Evolutionary conservation across 2,888 invertebrate genomes (phyloP).

Genomic region (Drosophila kanekoi): DNA sequence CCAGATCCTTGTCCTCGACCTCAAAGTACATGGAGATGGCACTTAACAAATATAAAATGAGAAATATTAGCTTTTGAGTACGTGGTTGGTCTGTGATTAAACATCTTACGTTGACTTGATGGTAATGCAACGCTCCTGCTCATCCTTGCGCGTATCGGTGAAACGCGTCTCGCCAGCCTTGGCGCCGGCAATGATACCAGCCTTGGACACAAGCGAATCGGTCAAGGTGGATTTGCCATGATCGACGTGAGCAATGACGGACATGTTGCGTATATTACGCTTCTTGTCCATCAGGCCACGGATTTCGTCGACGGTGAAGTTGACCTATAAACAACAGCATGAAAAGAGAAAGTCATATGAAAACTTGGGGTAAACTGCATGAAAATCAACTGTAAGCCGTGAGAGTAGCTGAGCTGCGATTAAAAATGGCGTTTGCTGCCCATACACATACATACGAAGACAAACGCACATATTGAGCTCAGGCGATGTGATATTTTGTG

Average conservation of each 20-base stretch:
- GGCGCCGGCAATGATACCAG: conserved; percentile 99
- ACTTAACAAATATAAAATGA: conserved; percentile 86
- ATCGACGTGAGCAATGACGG: conserved; percentile 99
- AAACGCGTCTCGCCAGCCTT: conserved; percentile 99
- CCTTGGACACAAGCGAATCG: conserved; percentile 99
- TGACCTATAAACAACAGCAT: conserved; percentile 90
- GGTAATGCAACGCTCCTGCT: conserved; percentile 99
- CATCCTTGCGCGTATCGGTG: conserved; percentile 99
- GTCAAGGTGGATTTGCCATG: conserved; percentile 99
- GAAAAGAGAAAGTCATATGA: conserved; percentile 14
- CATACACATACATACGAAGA: conserved; percentile 24
- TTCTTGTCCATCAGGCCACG: conserved; percentile 99
- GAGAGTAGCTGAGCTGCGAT: conserved; percentile 48
- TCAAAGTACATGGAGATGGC: conserved; percentile 99
- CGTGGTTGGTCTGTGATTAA: neutral
- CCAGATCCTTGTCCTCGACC: conserved; percentile 96
- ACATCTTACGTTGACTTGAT: conserved; percentile 95
- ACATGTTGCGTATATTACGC: conserved; percentile 99
- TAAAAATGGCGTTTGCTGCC: conserved; percentile 66
- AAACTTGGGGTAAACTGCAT: neutral
- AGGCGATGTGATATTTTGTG: conserved; percentile 53
- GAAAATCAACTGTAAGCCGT: conserved; percentile 3
- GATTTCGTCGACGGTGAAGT: conserved; percentile 99
- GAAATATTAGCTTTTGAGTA: neutral
- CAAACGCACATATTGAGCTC: conserved; percentile 17